A percentile compares a stretch with the other conserved stretches of the same genome.
Conservation (phyloP, 1,140 invertebrate genomes). For the Homarus americanus region DNA sequence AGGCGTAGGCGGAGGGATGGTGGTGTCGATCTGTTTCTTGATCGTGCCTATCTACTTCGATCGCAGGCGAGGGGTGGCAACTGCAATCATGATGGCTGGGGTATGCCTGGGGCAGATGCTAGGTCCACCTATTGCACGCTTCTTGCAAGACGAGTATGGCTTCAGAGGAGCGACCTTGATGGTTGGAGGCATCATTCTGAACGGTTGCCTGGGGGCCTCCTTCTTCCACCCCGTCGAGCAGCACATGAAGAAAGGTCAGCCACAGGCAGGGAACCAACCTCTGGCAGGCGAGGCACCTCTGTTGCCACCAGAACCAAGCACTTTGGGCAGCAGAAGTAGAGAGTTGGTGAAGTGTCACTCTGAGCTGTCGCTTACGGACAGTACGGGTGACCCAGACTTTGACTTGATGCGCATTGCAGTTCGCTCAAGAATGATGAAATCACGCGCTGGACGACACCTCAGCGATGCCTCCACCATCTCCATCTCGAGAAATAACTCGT, state of each 20-base stretch:
- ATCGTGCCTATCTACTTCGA: constrained; percentile 57
- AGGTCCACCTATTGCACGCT: constrained; percentile 7
- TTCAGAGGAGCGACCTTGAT: constrained; percentile 49
- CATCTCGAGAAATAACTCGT: background rate
- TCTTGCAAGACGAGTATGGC: constrained; percentile 45
- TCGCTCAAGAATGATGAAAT: background rate
- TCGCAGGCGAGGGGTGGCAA: constrained; percentile 31
- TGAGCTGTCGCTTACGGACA: background rate
- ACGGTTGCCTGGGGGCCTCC: constrained; percentile 40
- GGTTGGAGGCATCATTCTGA: constrained; percentile 32
- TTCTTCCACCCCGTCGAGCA: constrained; percentile 50
- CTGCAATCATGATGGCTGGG: constrained; percentile 15
- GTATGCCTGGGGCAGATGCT: constrained; percentile 27
- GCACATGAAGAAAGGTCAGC: constrained; percentile 31
- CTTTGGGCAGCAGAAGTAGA: background rate
- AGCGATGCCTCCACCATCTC: background rate
- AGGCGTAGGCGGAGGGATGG: constrained; percentile 46
- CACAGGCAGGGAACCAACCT: background rate
- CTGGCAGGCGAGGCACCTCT: background rate
- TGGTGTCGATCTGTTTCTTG: constrained; percentile 8
- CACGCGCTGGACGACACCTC: background rate
- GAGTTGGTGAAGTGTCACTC: background rate
- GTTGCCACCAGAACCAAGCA: background rate
- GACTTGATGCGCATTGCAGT: background rate
- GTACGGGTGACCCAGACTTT: background rate